phyloP scores from a whole-genome alignment of 2,113 vertebrate species.

The Thryonomys swinderianus region DNA sequence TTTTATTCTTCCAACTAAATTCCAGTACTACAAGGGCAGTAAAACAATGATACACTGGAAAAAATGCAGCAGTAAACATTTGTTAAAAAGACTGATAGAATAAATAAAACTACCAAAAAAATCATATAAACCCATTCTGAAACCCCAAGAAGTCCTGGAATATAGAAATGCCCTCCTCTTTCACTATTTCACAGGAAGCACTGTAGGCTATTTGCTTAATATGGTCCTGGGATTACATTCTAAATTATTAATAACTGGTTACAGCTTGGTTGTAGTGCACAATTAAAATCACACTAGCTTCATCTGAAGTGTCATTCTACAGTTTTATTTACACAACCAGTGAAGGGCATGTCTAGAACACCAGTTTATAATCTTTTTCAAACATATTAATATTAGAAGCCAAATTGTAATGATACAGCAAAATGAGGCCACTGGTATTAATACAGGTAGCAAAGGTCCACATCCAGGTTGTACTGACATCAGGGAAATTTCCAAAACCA shows the following conservation, averaged over 20 bases:
- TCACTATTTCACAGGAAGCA: conserved; percentile 90
- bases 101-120: conserved; percentile 94
- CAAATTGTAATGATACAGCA: conserved; percentile 95
- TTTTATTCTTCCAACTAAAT: conserved; percentile 97
- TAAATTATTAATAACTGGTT: conserved; percentile 88
- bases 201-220: conserved; percentile 89
- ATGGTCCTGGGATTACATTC: conserved; percentile 91
- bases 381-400: conserved; percentile 93
- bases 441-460: conserved; percentile 94
- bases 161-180: conserved; percentile 90
- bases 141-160: conserved; percentile 89
- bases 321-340: conserved; percentile 91
- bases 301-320: conserved; percentile 90
- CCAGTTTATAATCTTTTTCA: conserved; percentile 91
- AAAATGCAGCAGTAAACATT: conserved; percentile 92
- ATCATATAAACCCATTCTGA: conserved; percentile 92
- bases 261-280: conserved; percentile 89
- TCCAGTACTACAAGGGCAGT: conserved; percentile 94
- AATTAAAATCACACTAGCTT: conserved; percentile 92
- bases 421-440: conserved; percentile 94
- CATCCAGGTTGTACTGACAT: conserved; percentile 91
- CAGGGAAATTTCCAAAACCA: conserved; percentile 93
- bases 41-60: conserved; percentile 92
- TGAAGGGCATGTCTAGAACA: conserved; percentile 92
- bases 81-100: conserved; percentile 93